These are phyloP conservation scores for Pseudorectes ferrugineus DNA, from an alignment of 2,113 vertebrate species.

Conservation along the genomic window DNA sequence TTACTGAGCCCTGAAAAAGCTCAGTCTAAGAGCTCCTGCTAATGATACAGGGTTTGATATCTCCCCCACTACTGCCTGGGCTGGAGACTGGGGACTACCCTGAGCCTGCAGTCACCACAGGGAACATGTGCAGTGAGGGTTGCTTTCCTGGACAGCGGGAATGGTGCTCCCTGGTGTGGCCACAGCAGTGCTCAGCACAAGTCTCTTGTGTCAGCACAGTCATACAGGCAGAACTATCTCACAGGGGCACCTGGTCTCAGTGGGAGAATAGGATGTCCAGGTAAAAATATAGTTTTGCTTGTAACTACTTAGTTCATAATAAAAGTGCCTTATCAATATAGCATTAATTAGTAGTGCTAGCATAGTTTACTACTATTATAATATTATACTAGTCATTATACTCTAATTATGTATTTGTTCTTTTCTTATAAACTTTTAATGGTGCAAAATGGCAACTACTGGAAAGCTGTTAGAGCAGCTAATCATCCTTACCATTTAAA, in stretches of 20 bases:
- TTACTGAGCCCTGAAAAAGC: neutral
- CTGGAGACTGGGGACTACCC: neutral
- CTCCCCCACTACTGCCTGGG: neutral
- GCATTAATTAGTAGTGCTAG: neutral
- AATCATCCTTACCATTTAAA: neutral
- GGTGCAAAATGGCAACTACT: neutral
- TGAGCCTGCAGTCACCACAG: rapidly evolving
- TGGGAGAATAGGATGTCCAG: neutral
- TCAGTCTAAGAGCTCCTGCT: neutral
- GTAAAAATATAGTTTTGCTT: neutral
- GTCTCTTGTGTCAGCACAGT: neutral
- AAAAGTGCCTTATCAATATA: neutral
- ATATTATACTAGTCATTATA: neutral
- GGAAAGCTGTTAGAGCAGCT: neutral
- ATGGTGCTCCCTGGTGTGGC: neutral
- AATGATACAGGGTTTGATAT: neutral
- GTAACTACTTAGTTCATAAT: neutral
- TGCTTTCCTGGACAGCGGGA: neutral
- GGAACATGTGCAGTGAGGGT: neutral
- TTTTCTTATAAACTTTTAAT: neutral
- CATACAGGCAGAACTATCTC: neutral
- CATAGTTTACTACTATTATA: neutral
- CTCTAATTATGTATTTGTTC: neutral
- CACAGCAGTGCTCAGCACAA: neutral
- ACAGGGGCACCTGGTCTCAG: neutral